Base-by-base conservation (phyloP, 2,113 vertebrate genomes). In the Gasterosteus aculeatus region DNA sequence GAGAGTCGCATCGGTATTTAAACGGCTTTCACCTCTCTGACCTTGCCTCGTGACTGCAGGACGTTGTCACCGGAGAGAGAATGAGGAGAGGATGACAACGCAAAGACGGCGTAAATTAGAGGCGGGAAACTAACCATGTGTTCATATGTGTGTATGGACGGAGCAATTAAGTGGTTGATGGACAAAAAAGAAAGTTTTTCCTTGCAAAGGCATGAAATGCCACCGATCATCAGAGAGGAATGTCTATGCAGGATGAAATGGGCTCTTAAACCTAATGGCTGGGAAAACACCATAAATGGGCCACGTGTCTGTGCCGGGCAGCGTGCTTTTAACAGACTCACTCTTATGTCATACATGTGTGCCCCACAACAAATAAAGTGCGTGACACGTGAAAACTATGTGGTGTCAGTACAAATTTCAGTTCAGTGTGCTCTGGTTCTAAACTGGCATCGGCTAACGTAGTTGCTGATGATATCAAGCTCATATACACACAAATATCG, bases 41-140 rank as follows among this genome's bases (percentile, higher is more conserved):
- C 89, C 89, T 92, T 91, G 89, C 86, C 87, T 92, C 87, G 84
- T 92, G 85, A 92, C 90, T 90, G 88, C 90, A 92, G 90, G 92
- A 93, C 92, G 91, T 87, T 82, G 87, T 90, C 91, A 90, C 87
- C 80, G 76, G 58, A 51, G 51, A 46, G 69, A 83, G 59, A 82
- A 70, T 31, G 58, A 79, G 77, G 35, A 51, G 65, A 47, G 56
- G 70, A 58, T 75, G 65, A 63, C 72, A 68, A 80, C 77, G 72
- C 80, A 82, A 83, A 85, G 80, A 85, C 67, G 66, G 77, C 79
- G 85, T 76, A 87, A 92, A 89, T 89, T 58, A 82, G 73, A 87
- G 54, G 71, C 84, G 81, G 53, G 47, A 58, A 59, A 70, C 57
- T 59, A 44, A 47, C 29, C 58, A 18, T 58, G 66, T 66, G 42